Evolutionary conservation across 2,113 vertebrate genomes (phyloP), one percentile per base, ranked within the genome.

Genomic region (Pithys albifrons): DNA sequence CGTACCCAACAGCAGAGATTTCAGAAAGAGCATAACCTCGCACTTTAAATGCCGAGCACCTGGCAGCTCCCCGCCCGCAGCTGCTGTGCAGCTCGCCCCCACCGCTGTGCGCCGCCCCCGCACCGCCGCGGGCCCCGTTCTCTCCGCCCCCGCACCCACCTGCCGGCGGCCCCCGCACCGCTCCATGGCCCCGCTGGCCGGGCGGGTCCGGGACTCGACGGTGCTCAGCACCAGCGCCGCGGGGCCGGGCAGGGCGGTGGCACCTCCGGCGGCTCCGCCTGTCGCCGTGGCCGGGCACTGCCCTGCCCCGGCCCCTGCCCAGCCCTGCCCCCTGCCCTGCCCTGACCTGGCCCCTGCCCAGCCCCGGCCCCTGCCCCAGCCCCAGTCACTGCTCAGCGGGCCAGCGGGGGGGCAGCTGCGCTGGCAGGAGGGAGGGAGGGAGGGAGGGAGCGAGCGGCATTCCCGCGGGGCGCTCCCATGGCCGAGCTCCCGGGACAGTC

Each of bases 21-120:
- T 12, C 69, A 12, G 33, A 4, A 8, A 9, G 35, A 12, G 24
- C 59, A 1, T 2, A 41, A 19, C 28, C 14, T 22, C 0, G 49
- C 46, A 0, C 37, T 15, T 3, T 1, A 11, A 8, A 3, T 0
- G 46, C 59, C 41, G 3, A 14, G 0, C 54, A 4, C 15, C 37
- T 0, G 31, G 43, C 2, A 5, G 52, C 16, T 12, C 31, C 13
- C 29, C 1, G 19, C 25, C 31, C 22, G 23, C 48, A 11, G 5
- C 8, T 14, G 29, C 13, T 1, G 1, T 14, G 76, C 62, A 10
- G 77, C 58, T 10, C 10, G 6, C 2, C 31, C 17, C 1, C 0
- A 6, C 33, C 19, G 35, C 7, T 37, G 29, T 2, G 48, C 49
- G 18, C 64, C 16, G 46, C 11, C 7, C 10, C 4, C n/a, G 10